A percentile compares a stretch with the other conserved stretches of the same genome.
Conservation (phyloP, 2,113 vertebrate genomes). For the Glaucomys volans region DNA sequence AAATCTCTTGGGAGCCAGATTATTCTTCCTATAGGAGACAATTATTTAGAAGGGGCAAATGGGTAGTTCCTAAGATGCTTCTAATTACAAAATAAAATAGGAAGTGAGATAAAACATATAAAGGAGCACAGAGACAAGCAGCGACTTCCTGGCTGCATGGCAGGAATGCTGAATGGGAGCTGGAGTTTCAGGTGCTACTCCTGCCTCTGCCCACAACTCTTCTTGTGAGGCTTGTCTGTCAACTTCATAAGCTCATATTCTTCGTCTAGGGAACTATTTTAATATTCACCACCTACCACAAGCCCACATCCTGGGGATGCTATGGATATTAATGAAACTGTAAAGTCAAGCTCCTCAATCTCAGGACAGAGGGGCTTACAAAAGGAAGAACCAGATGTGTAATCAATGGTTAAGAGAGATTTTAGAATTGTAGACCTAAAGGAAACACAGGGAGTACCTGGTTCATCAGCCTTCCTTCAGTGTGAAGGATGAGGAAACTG, state of each 20-base stretch:
- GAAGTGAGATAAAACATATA: not conserved
- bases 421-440: not conserved
- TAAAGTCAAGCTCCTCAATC: not conserved
- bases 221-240: not conserved
- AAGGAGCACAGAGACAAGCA: too few species aligned
- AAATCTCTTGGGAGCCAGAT: not conserved
- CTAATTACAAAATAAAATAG: not conserved
- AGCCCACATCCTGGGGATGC: not conserved
- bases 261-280: not conserved
- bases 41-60: not conserved
- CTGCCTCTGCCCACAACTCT: not conserved
- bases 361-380: not conserved
- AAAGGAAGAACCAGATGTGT: not conserved
- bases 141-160: not conserved
- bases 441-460: not conserved
- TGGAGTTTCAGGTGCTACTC: accelerated
- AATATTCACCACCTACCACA: not conserved
- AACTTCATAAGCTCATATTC: not conserved
- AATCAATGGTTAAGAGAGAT: not conserved
- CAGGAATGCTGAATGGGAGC: accelerated
- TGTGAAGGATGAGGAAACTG: not conserved
- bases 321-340: not conserved
- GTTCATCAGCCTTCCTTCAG: not conserved
- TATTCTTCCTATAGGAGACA: not conserved
- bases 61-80: not conserved